Evolutionary conservation across 2,797 vertebrate species (phyloP), one percentile per base, ranked within the genome.

Genomic region (Vespertilio murinus): DNA sequence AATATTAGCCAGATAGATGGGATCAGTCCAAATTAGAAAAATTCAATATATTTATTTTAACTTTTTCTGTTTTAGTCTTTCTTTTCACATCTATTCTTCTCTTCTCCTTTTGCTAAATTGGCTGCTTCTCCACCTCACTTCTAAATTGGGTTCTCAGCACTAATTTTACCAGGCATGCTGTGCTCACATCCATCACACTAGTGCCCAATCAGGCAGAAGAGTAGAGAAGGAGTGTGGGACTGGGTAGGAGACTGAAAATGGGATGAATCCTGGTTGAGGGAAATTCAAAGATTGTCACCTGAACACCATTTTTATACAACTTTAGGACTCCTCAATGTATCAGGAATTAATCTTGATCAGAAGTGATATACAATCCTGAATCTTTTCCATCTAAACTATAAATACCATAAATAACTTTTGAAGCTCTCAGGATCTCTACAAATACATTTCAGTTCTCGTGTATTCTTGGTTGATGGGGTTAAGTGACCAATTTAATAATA

Each of bases 131-230:
- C 80, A 77, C 33, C 25, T 79, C 73, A 64, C 56, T 47, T 49
- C 8, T 28, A 94, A 73, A 78, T 59, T n/a, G 81, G 45, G 69
- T 95, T 94, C n/a, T 97, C 83, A 83, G 73, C 65, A 35, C 16
- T 73, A 40, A 70, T 79, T 40, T 83, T 83, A 65, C 11, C 14
- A 1, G 0, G 49, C 88, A 86, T 96, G 94, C 20, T 95, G 94
- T 95, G 94, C 91, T 97, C 91, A 96, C 52, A 30, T 54, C 0
- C 4, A 25, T 97, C 88, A 96, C 73, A 52, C 88, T 93, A 97
- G 85, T 77, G 59, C 61, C 74, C 87, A 90, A 75, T 88, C 95
- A 93, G 71, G 93, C 89, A 91, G 80, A 84, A 80, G 67, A 70
- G 38, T 77, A 25, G 35, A 95, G 88, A 18, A 23, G 67, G n/a